Percentiles rank a stretch among this genome's conserved stretches.
Evolutionary conservation across 2,797 vertebrate genomes (phyloP).

Genomic region (Cryptoblepharus egeriae): DNA sequence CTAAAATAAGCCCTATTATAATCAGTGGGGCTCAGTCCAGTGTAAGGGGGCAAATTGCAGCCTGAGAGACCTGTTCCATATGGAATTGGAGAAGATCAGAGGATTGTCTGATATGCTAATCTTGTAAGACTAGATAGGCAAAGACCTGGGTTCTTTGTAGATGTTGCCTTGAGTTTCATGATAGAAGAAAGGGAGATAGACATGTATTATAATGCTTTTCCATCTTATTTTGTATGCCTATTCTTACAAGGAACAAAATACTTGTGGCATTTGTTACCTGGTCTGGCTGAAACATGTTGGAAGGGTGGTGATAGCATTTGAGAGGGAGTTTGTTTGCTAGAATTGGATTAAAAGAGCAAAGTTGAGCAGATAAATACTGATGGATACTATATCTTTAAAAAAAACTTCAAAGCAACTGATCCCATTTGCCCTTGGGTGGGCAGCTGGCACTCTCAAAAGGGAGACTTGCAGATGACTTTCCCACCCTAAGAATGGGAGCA

Average conservation of each 20-base stretch:
- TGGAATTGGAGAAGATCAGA: not conserved
- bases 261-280: not conserved
- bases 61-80: not conserved
- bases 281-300: not conserved
- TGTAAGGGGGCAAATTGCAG: too few relatives aligned
- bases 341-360: not conserved
- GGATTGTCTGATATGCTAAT: not conserved
- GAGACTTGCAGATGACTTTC: not conserved
- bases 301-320: not conserved
- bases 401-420: not conserved
- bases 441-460: not conserved
- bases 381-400: not conserved
- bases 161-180: too few relatives aligned
- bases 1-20: too few relatives aligned
- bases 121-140: not conserved
- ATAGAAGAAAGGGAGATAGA: too few relatives aligned
- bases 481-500: not conserved
- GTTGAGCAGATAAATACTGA: not conserved
- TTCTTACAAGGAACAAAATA: not conserved
- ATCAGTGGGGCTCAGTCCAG: too few relatives aligned
- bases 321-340: not conserved
- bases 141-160: not conserved
- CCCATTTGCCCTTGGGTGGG: not conserved
- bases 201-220: not conserved
- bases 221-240: not conserved